Evolutionary conservation across 2,888 invertebrate species (phyloP).

Genomic region (Chouioia cunea): DNA sequence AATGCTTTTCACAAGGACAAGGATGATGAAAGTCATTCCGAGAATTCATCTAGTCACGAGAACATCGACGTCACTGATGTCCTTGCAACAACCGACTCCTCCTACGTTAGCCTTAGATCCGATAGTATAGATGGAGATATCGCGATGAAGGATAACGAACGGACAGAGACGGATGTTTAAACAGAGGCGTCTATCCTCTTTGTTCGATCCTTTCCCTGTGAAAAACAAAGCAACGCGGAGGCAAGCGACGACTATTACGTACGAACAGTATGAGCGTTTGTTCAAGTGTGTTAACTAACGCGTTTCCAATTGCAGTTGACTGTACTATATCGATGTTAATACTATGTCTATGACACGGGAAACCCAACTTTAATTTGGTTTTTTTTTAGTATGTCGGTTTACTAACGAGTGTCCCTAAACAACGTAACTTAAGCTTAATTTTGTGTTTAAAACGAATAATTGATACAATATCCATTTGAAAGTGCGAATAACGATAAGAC

Average conservation of each 20-base stretch:
- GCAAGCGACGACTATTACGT: conserved; percentile 36
- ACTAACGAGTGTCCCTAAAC: conserved; percentile 24
- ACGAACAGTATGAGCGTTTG: conserved; percentile 52
- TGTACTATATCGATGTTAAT: conserved; percentile 15
- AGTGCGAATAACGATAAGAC: not conserved
- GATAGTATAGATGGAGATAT: conserved; percentile 41
- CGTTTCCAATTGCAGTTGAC: conserved; percentile 39
- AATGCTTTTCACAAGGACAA: conserved; percentile 61
- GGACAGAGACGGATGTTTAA: conserved; percentile 29
- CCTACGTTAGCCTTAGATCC: conserved; percentile 41
- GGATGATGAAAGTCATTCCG: conserved; percentile 46
- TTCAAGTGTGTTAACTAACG: conserved; percentile 50
- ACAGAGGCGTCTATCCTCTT: not conserved
- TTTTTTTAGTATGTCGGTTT: conserved; percentile 12
- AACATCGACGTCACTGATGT: conserved; percentile 38
- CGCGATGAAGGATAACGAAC: conserved; percentile 7
- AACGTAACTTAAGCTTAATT: conserved; percentile 9
- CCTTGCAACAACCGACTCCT: conserved; percentile 21
- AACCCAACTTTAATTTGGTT: conserved; percentile 6
- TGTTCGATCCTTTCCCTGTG: not conserved
- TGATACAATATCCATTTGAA: conserved; percentile 9
- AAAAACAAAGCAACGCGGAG: not conserved
- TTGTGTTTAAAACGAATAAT: conserved; percentile 23
- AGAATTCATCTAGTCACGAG: conserved; percentile 49
- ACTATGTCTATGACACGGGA: conserved; percentile 6